Base-by-base conservation (phyloP, 2,888 invertebrate genomes). In the Mythimna lalbum region DNA sequence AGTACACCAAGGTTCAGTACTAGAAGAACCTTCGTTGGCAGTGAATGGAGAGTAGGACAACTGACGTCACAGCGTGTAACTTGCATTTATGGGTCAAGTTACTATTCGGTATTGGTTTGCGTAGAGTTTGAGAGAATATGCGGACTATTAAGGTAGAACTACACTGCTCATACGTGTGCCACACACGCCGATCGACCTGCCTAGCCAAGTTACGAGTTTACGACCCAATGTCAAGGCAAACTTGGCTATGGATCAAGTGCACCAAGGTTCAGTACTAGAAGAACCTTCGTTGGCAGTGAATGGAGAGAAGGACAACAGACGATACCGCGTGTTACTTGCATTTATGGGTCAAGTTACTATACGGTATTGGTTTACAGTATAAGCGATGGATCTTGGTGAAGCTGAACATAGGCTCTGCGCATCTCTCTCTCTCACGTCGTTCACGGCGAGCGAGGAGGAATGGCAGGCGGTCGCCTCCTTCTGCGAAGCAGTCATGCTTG, bases 221-320 rank as follows among this genome's bases (percentile, higher is more conserved):
- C n/a, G n/a, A n/a, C n/a, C n/a, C 86, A 89, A 86, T 85, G 87
- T 86, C 87, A 86, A 86, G 83, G 87, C 47, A 70, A 81, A 55
- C 80, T 57, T 67, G 76, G 73, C 69, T 72, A 76, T 65, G 63
- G 52, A 66, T 71, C 81, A 76, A 81, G 78, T 80, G 68, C 47
- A 77, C 27, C 64, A 78, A 81, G 82, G 82, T 69, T 57, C 49
- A 52, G 21, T 63, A 27, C 64, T 33, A 33, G 53, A 64, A 33
- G 53, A 64, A 77, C 78, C 67, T 81, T 53, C 64, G 78, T 33
- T 33, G 47, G 14, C 23, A 59, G 67, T 68, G 81, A 81, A 81
- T 72, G 67, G 78, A 55, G 63, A 57, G 43, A 53, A 69, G 61
- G 33, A 55, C 53, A 49, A 52, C 43, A 47, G 14, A 70, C 69